Conservation (phyloP, 2,888 invertebrate genomes). For the Stegana nigrithorax region DNA sequence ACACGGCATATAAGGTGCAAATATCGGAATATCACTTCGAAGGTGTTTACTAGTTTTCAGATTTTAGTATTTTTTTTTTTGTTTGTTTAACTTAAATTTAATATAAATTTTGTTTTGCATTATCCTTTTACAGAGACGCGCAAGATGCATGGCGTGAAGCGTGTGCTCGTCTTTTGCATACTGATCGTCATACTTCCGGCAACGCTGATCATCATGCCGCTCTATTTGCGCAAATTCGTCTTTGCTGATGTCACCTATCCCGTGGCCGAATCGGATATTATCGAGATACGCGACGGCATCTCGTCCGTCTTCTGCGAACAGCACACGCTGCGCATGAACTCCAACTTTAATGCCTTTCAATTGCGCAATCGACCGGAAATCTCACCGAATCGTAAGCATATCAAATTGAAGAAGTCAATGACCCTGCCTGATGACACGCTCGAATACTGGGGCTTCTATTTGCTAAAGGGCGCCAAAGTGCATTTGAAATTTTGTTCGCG, state of each 20-base stretch:
- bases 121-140: slow-evolving; percentile 71
- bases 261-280: slow-evolving; percentile 86
- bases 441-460: slow-evolving; percentile 90
- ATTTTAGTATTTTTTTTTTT: neutral
- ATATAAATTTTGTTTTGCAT: slow-evolving; percentile 13
- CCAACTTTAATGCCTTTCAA: slow-evolving; percentile 79
- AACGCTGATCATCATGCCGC: slow-evolving; percentile 79
- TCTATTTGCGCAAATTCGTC: slow-evolving; percentile 80
- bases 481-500: slow-evolving; percentile 83
- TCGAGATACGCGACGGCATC: slow-evolving; percentile 84
- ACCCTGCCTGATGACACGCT: slow-evolving; percentile 84
- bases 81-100: neutral
- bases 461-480: slow-evolving; percentile 82
- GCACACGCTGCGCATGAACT: slow-evolving; percentile 82
- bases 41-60: slow-evolving; percentile 44
- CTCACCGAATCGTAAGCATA: slow-evolving; percentile 78
- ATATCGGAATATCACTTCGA: slow-evolving; percentile 62
- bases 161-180: slow-evolving; percentile 82
- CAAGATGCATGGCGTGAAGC: slow-evolving; percentile 83
- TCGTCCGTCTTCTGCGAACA: slow-evolving; percentile 85
- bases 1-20: slow-evolving; percentile 45
- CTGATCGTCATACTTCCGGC: slow-evolving; percentile 82
- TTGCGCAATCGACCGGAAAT: slow-evolving; percentile 78
- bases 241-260: slow-evolving; percentile 83
- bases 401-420: slow-evolving; percentile 84